These are phyloP conservation scores for Megaleporinus macrocephalus DNA, from an alignment of 2,113 vertebrate genomes.

Conservation along the genomic window DNA sequence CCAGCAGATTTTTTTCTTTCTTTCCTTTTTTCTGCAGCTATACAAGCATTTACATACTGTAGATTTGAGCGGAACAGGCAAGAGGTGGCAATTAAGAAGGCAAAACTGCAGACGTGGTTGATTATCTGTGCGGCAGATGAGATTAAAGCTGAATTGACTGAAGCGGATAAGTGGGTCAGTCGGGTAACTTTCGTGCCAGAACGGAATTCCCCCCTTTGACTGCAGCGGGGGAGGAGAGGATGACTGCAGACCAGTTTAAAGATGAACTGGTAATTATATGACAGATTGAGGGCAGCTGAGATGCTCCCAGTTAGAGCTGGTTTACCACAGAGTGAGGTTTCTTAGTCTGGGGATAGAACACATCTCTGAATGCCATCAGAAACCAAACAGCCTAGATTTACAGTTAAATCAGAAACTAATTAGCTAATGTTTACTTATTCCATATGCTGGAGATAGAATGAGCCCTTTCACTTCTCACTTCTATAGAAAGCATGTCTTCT, in stretches of 20 bases:
- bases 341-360: conserved; percentile 7
- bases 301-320: conserved; percentile 35
- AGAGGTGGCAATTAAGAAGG: conserved; percentile 35
- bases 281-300: conserved; percentile 57
- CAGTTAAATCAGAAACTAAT: conserved; percentile 13
- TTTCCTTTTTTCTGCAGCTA: conserved; percentile 31
- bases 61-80: conserved; percentile 42
- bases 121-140: conserved; percentile 13
- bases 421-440: conserved; percentile 5
- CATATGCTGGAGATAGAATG: background rate
- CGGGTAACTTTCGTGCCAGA: conserved; percentile 39
- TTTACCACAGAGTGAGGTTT: conserved; percentile 37
- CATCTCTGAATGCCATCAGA: background rate
- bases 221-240: conserved; percentile 33
- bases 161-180: conserved; percentile 53
- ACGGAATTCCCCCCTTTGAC: conserved; percentile 41
- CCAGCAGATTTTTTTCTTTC: conserved; percentile 11
- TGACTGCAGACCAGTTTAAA: conserved; percentile 39
- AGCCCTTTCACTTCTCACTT: conserved; percentile 16
- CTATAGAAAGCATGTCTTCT: background rate
- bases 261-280: conserved; percentile 51
- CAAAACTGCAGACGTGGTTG: conserved; percentile 16
- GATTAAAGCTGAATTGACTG: conserved; percentile 43
- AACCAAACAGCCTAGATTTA: background rate
- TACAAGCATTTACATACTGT: conserved; percentile 44